These are phyloP conservation scores for Strix aluco DNA, from an alignment of 2,113 vertebrate genomes.

Conservation along the genomic window DNA sequence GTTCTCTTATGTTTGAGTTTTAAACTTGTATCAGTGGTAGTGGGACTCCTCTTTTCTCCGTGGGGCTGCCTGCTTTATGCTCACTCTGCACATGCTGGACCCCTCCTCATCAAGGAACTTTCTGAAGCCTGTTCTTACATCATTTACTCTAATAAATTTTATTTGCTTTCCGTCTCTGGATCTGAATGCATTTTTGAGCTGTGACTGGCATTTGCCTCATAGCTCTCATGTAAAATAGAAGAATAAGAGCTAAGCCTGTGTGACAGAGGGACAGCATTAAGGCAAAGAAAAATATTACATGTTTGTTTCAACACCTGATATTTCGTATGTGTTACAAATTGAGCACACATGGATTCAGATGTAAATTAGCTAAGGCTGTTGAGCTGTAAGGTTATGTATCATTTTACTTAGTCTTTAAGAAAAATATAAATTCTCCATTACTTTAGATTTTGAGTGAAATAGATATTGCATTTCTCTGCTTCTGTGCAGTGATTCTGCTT, in stretches of 20 bases:
- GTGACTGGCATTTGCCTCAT: not conserved
- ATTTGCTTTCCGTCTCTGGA: not conserved
- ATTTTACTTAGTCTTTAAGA: not conserved
- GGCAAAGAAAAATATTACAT: not conserved
- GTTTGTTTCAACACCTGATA: not conserved
- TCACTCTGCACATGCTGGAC: not conserved
- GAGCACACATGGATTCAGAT: not conserved
- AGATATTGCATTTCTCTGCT: not conserved
- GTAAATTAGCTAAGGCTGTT: not conserved
- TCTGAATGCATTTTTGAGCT: not conserved
- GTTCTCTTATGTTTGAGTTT: slow-evolving; percentile 10
- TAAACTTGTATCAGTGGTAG: not conserved
- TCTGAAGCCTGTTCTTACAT: slow-evolving; percentile 22
- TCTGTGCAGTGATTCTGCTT: not conserved
- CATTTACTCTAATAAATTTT: not conserved
- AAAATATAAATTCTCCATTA: not conserved
- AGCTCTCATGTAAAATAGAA: not conserved
- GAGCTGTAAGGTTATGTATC: not conserved
- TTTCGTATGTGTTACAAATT: not conserved
- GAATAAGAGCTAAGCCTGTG: not conserved
- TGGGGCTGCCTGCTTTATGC: not conserved
- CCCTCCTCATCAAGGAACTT: not conserved
- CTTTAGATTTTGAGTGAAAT: not conserved
- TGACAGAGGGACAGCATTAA: not conserved
- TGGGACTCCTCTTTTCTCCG: not conserved